These are phyloP conservation scores for Eulemur macaco DNA, from an alignment of 2,113 vertebrate genomes.

Conservation along the genomic window DNA sequence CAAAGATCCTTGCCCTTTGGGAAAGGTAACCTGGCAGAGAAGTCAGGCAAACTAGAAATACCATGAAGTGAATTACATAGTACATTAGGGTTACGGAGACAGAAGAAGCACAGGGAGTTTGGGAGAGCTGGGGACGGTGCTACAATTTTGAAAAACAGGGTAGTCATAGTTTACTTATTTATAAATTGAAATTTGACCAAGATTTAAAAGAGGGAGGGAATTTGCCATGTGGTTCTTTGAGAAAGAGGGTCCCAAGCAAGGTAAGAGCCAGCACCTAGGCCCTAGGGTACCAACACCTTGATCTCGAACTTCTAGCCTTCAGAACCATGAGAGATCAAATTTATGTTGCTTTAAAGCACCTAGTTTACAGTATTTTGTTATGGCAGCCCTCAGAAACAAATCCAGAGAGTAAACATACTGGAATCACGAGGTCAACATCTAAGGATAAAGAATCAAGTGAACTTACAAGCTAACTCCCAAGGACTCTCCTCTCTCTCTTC, in stretches of 20 bases:
- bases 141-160: neutral
- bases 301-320: neutral
- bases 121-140: too few relatives aligned
- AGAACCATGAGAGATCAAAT: neutral
- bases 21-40: neutral
- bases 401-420: neutral
- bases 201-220: neutral
- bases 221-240: neutral
- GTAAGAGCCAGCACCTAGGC: neutral
- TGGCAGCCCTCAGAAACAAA: neutral
- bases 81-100: neutral
- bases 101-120: neutral
- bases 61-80: neutral
- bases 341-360: neutral
- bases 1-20: neutral
- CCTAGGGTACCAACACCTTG: neutral
- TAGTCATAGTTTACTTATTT: neutral
- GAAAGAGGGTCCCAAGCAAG: neutral
- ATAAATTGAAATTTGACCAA: neutral
- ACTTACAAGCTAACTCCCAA: neutral
- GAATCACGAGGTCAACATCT: neutral
- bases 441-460: neutral
- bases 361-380: neutral
- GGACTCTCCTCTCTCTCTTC: neutral
- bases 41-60: neutral